Base-by-base conservation (phyloP, 2,888 invertebrate genomes). In the Drosophila antonietae region DNA sequence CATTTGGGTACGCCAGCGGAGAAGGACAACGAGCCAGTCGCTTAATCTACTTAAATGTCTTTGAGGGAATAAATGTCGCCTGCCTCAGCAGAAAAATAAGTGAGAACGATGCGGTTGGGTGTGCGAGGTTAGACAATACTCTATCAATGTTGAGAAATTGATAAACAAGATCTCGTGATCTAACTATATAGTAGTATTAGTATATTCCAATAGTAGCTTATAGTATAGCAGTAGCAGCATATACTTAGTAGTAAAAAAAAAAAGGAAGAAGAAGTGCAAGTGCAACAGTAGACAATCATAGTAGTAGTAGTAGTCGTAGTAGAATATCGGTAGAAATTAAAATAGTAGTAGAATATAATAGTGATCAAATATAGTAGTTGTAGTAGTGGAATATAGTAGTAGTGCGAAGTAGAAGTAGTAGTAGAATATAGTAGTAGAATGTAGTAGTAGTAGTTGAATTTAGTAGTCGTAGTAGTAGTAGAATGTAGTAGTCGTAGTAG, bases 1-100 rank as follows among this genome's bases (percentile, higher is more conserved):
- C 89, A 87, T 87, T 87, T 89, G 87, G 83, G 76, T 76, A 81
- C 23, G 89, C 49, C 79, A 75, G 69, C 72, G 80, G 68, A 78
- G 28, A 62, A 74, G 67, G 70, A 81, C 81, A 78, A 81, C 89
- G 83, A 89, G 69, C 83, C 81, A 88, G 87, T 83, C 88, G 81
- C 81, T 89, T 87, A 87, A 87, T 87, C 87, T 85, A 85, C 90
- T 87, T 87, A 89, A 87, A 89, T 89, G 89, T 78, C 90, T 87
- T 87, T 87, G 88, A 85, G 78, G 65, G 23, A 57, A 41, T 64
- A 70, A 57, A 69, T 53, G 65, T 60, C 51, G 70, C 73, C 60
- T 37, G 59, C 58, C 81, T 68, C 58, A 86, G 78, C 75, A 78
- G 15, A 53, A 80, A 55, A 55, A 41, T 28, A 53, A 23, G 15